Base-by-base conservation (phyloP, 1,140 invertebrate species). In the Drosophila seguyi region DNA sequence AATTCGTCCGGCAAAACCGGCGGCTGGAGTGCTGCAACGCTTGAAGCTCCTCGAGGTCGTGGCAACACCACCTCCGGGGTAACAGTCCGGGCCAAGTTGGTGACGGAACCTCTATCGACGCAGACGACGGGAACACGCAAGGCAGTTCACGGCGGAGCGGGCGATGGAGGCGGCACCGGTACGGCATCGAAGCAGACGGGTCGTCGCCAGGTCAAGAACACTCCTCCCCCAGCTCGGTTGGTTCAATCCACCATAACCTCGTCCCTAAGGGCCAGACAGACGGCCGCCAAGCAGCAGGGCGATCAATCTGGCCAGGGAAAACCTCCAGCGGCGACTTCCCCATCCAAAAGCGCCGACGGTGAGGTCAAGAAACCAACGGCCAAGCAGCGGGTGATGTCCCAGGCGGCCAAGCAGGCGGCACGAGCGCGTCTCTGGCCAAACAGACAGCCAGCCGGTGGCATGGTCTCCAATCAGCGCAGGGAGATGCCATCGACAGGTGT, bases 91-190 rank as follows among this genome's bases (percentile, higher is more conserved):
- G 27, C 47, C 39, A 75, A 60, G 50, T 66, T 72, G 44, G 71
- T 68, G 48, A 66, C 74, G 69, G 48, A 53, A 38, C 66, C 85
- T 65, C 77, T 62, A 68, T 76, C 83, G 73, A 55, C 79, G 68
- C 75, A 76, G 57, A 62, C 31, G 50, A 44, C 66, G 67, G 83
- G 63, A 71, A 63, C 80, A 57, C 67, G 75, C n/a, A 63, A 44
- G 27, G 8, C 56, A 38, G 59, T 79, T 79, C 62, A 67, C 57
- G 81, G 73, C 53, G 81, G 81, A 56, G 78, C 75, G 68, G 86
- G 78, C 57, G 85, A 81, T 90, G 85, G 77, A 59, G 84, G 81
- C 76, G 84, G 81, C 76, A 36, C 55, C 63, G 79, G 62, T 71
- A 58, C 42, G 22, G 58, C 60, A 27, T 74, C 60, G 58, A 84